Evolutionary conservation across 2,797 vertebrate genomes (phyloP).

Genomic region (Epinephelus malabaricus): DNA sequence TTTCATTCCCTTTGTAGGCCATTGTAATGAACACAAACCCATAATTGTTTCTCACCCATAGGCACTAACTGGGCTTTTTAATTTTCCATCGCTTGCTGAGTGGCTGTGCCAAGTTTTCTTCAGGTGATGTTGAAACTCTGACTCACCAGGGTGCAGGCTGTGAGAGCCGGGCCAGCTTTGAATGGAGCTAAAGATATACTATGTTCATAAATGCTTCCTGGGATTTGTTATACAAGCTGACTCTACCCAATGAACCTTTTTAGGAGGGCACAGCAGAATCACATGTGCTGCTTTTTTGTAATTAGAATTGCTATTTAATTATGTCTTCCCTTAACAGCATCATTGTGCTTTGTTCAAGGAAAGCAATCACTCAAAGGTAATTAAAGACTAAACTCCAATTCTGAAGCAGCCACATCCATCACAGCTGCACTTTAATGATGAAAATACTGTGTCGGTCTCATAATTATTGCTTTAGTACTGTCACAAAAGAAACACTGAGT

Average conservation of each 20-base stretch:
- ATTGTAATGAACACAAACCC: slow-evolving; percentile 83
- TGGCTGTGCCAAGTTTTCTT: slow-evolving; percentile 76
- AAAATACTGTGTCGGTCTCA: slow-evolving; percentile 49
- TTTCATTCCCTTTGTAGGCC: slow-evolving; percentile 80
- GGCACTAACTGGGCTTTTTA: slow-evolving; percentile 77
- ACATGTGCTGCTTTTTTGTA: slow-evolving; percentile 31
- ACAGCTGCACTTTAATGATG: slow-evolving; percentile 63
- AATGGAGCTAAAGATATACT: slow-evolving; percentile 72
- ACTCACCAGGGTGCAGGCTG: slow-evolving; percentile 67
- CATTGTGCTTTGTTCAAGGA: slow-evolving; percentile 53
- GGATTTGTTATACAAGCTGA: slow-evolving; percentile 55
- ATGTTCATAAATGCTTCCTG: slow-evolving; percentile 69
- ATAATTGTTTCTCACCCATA: slow-evolving; percentile 85
- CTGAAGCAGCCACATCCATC: slow-evolving; percentile 64
- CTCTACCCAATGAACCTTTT: slow-evolving; percentile 36
- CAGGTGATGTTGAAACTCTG: slow-evolving; percentile 77
- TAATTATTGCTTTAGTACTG: slow-evolving; percentile 68
- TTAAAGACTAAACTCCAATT: slow-evolving; percentile 69
- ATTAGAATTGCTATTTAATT: slow-evolving; percentile 69
- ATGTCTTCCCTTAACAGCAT: slow-evolving; percentile 47
- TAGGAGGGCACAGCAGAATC: slow-evolving; percentile 30
- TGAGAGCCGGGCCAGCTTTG: slow-evolving; percentile 51
- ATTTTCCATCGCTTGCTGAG: slow-evolving; percentile 79
- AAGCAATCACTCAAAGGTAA: slow-evolving; percentile 70
- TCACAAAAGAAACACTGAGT: slow-evolving; percentile 57